Evolutionary conservation across 2,888 invertebrate genomes (phyloP).

Genomic region (Protonemura montana): DNA sequence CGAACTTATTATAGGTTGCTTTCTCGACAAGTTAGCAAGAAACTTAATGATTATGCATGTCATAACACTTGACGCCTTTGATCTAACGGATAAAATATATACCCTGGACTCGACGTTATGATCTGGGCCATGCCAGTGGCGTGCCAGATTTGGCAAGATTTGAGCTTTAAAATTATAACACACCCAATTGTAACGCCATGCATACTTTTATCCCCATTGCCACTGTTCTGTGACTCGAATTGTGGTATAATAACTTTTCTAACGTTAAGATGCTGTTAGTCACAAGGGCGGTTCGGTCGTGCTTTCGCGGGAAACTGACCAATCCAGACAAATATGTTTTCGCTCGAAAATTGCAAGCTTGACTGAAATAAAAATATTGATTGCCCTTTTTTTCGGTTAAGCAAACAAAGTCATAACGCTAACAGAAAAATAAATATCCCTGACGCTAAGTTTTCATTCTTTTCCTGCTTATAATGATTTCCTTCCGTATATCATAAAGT

Average conservation of each 20-base stretch:
- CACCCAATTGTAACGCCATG: too few species aligned
- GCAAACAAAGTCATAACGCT: neutral
- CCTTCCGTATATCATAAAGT: conserved; percentile 27
- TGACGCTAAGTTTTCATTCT: neutral
- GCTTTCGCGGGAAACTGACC: neutral
- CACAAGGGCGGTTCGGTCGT: neutral
- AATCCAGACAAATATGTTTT: conserved; percentile 7
- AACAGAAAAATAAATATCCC: conserved; percentile 7
- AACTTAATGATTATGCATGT: conserved; percentile 12
- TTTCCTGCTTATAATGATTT: conserved; percentile 32
- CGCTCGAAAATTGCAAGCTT: neutral
- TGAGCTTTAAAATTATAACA: too few species aligned
- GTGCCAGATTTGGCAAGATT: neutral
- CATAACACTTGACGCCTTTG: neutral
- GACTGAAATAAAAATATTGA: neutral
- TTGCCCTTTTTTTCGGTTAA: neutral
- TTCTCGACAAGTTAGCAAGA: conserved; percentile 2
- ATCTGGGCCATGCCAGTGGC: neutral
- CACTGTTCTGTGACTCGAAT: too few species aligned
- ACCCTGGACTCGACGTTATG: neutral
- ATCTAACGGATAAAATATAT: conserved; percentile 12
- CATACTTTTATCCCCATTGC: too few species aligned
- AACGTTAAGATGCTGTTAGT: neutral
- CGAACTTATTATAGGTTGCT: neutral
- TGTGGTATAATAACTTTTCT: neutral